Evolutionary conservation across 2,797 vertebrate species (phyloP).

Genomic region (Gymnothorax reevesii): DNA sequence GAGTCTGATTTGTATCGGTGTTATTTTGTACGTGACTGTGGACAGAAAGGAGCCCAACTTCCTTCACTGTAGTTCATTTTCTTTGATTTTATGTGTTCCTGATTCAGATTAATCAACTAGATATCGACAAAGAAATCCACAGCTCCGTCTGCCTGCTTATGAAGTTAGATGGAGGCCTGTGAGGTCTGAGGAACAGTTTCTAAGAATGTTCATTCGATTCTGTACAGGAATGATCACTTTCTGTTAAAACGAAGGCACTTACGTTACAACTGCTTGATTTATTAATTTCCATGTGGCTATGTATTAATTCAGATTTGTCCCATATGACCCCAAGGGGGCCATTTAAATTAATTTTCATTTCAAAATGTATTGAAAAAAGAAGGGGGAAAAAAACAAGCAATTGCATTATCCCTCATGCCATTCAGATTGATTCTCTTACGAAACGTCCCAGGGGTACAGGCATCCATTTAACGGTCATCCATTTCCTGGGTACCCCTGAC

Average conservation of each 20-base stretch:
- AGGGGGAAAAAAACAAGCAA: not conserved
- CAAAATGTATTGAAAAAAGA: not conserved
- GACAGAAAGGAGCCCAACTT: not conserved
- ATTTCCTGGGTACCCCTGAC: not conserved
- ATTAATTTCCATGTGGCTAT: not conserved
- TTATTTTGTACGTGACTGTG: not conserved
- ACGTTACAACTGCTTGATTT: not conserved
- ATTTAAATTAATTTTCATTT: not conserved
- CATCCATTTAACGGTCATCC: not conserved
- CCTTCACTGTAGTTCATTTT: not conserved
- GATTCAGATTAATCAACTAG: not conserved
- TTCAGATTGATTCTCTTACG: constrained; percentile 6
- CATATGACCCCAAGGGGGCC: not conserved
- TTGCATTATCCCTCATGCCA: not conserved
- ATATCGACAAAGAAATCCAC: not conserved
- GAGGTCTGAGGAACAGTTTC: not conserved
- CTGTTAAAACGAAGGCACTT: not conserved
- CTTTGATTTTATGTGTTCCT: too few relatives aligned
- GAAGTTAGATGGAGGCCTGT: not conserved
- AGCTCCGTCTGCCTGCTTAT: not conserved
- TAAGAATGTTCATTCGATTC: not conserved
- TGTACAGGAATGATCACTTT: not conserved
- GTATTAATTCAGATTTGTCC: not conserved
- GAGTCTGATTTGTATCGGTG: not conserved
- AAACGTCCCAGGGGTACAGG: not conserved